phyloP scores from a whole-genome alignment of 2,113 vertebrate species.

The Vicugna pacos region DNA sequence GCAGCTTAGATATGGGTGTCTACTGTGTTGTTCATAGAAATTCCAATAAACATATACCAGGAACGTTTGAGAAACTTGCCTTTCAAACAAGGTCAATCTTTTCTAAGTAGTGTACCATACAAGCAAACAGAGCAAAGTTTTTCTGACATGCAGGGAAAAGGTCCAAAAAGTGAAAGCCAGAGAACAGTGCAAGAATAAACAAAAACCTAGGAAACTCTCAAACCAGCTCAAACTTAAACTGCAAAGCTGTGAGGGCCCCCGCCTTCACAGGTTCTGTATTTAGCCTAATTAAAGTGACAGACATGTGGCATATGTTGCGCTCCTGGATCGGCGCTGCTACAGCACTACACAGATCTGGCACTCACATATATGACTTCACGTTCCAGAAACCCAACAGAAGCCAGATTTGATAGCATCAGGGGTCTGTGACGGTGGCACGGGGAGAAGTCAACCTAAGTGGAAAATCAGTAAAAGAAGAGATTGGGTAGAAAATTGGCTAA shows the following conservation, averaged over 20 bases:
- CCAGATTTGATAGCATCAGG: slow-evolving; percentile 44
- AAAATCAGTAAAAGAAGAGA: neutral
- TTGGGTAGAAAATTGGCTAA: neutral
- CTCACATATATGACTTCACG: neutral
- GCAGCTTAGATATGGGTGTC: neutral
- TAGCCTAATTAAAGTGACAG: slow-evolving; percentile 48
- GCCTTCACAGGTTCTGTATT: neutral
- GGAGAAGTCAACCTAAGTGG: neutral
- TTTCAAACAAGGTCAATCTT: slow-evolving; percentile 8
- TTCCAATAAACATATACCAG: neutral
- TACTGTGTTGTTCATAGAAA: neutral
- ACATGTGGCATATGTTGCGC: neutral
- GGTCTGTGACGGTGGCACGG: neutral
- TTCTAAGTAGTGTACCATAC: neutral
- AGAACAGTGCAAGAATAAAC: neutral
- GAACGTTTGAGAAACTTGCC: slow-evolving; percentile 38
- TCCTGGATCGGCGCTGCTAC: neutral
- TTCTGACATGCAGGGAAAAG: neutral
- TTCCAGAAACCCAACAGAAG: slow-evolving; percentile 64
- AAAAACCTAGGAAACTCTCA: slow-evolving; percentile 43
- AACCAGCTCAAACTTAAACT: slow-evolving; percentile 3
- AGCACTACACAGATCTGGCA: slow-evolving; percentile 3
- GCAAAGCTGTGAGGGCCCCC: neutral
- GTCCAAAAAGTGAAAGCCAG: neutral
- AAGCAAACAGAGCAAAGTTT: slow-evolving; percentile 25